Percentiles rank a stretch among this genome's conserved stretches.
phyloP scores from a whole-genome alignment of 1,140 invertebrate species.

The Drosophila kurseongensis region DNA sequence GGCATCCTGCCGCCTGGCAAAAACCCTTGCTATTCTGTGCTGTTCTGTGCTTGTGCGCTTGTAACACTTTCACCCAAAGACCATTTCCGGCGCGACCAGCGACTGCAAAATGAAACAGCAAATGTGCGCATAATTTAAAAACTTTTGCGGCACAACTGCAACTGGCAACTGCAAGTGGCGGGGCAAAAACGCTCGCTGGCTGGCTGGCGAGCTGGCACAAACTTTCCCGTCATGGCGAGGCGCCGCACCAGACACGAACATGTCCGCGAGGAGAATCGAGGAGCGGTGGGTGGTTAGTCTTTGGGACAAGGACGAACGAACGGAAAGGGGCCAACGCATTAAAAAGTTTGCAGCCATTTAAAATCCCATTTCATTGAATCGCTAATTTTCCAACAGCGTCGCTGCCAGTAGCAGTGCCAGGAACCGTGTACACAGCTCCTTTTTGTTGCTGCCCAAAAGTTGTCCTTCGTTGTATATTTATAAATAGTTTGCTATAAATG shows the following conservation, averaged over 20 bases:
- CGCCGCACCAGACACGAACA: constrained; percentile 69
- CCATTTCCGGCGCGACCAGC: constrained; percentile 72
- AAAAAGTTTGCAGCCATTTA: constrained; percentile 84
- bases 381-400: constrained; percentile 79
- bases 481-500: constrained; percentile 22
- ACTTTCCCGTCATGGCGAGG: constrained; percentile 55
- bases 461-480: constrained; percentile 37
- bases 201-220: constrained; percentile 24
- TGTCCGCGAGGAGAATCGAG: constrained; percentile 39
- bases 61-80: constrained; percentile 80
- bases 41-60: constrained; percentile 19
- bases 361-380: constrained; percentile 84
- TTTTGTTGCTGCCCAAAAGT: constrained; percentile 48
- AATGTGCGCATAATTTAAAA: constrained; percentile 82
- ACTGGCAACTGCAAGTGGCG: constrained; percentile 73
- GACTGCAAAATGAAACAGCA: constrained; percentile 60
- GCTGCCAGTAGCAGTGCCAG: constrained; percentile 40
- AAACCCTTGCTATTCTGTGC: too few species aligned
- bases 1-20: constrained; percentile 15
- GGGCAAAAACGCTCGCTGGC: constrained; percentile 60
- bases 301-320: neutral
- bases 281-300: neutral
- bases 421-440: constrained; percentile 37
- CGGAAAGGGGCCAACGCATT: constrained; percentile 58
- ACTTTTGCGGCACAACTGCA: constrained; percentile 75